Evolutionary conservation across 2,888 invertebrate genomes (phyloP), one percentile per base, ranked within the genome.

Genomic region (Zeuzera pyrina): DNA sequence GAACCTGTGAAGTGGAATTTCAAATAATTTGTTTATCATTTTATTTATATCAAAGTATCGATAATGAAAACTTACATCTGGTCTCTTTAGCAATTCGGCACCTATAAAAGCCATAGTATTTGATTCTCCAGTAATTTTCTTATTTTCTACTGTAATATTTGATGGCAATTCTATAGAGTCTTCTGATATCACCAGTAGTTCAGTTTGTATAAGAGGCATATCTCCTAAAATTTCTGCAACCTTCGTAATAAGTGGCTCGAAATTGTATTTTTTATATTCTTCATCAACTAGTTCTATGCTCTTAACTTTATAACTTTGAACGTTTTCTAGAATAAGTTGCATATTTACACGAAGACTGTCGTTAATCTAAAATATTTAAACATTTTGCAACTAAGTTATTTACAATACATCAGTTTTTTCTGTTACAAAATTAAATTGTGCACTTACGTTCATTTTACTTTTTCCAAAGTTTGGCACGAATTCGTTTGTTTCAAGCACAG

Each of bases 261-360:
- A 69, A 4, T 62, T 71, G 30, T 83, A 76, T 3, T 58, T 65
- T 25, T 85, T 78, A 41, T 86, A 85, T 28, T 85, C 84, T 15
- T 76, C 73, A 29, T 85, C 85, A 42, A 68, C 55, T 36, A 86
- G 30, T 62, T 90, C 87, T 13, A 88, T 72, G 21, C 71, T 68
- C 58, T 86, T 89, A 0, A 91, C 81, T 76, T 89, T 90, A 41
- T 85, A 68, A 0, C 74, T 78, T 33, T 86, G 84, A 1, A 85
- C 60, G 55, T 94, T 94, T 63, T 95, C 95, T 0, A 91, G 58
- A 0, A 89, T 86, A 0, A 93, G 57, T 61, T 94, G 94, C 3
- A 91, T 73, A 52, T 88, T 79, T 1, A 86, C 67, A 13, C 90
- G 76, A 0, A 89, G 66, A 0, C 88, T 81, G 43, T 88, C 86